A percentile compares a stretch with the other conserved stretches of the same genome.
Evolutionary conservation across 2,888 invertebrate genomes (phyloP).

Genomic region (Diaperis boleti): DNA sequence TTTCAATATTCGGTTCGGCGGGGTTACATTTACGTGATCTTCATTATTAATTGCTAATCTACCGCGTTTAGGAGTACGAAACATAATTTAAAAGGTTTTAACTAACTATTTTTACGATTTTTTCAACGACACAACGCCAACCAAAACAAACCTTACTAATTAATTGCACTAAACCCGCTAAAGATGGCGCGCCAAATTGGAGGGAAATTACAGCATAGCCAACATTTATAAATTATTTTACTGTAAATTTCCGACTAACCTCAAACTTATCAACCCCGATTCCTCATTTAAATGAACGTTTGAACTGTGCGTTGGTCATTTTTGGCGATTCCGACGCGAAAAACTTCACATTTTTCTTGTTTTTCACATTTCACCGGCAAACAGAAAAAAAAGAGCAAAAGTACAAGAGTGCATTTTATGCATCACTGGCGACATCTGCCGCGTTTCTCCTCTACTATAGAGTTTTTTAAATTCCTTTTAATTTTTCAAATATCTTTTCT

Average conservation of each 20-base stretch:
- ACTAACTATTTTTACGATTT: constrained; percentile 48
- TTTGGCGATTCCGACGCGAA: not conserved
- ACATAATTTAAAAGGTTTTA: constrained; percentile 52
- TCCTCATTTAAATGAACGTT: not conserved
- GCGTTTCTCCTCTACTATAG: not conserved
- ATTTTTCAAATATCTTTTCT: not conserved
- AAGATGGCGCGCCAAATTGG: constrained; percentile 58
- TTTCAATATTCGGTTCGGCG: constrained; percentile 55
- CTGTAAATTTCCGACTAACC: constrained; percentile 22
- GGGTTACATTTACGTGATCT: constrained; percentile 54
- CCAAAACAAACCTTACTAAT: constrained; percentile 56
- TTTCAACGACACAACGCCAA: constrained; percentile 52
- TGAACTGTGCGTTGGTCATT: not conserved
- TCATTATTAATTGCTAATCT: constrained; percentile 52
- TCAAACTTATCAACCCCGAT: not conserved
- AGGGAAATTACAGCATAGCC: constrained; percentile 51
- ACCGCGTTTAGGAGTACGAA: constrained; percentile 58
- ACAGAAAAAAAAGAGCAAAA: constrained; percentile 5
- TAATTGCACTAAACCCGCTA: constrained; percentile 24
- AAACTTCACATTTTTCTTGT: not conserved
- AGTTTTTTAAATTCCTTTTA: not conserved
- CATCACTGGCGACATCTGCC: not conserved
- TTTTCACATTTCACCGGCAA: not conserved
- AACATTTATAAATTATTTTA: constrained; percentile 8
- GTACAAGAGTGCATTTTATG: not conserved